Evolutionary conservation across 2,888 invertebrate genomes (phyloP).

Genomic region (Clanis bilineata): DNA sequence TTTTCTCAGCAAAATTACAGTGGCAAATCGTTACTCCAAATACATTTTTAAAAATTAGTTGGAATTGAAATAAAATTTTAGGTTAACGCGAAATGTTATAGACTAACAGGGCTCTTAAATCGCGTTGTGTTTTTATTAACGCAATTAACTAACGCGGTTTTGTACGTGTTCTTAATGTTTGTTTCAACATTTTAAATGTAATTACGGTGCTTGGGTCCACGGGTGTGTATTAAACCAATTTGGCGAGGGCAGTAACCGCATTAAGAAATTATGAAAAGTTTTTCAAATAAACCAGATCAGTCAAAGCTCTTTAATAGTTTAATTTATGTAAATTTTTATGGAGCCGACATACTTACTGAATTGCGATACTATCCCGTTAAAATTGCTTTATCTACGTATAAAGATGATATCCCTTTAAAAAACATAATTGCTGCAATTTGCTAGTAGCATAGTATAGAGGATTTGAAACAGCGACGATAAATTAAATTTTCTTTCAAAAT

Average conservation of each 20-base stretch:
- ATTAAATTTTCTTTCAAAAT: no score
- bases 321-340: no score
- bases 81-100: neutral
- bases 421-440: no score
- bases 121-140: neutral
- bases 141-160: neutral
- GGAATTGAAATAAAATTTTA: neutral
- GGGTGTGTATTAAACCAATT: neutral
- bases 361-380: no score
- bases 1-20: neutral
- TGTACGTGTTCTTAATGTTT: neutral
- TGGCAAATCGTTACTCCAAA: neutral
- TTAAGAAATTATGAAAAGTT: neutral
- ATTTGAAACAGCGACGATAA: no score
- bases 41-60: neutral
- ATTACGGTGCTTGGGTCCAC: neutral
- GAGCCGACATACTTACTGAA: no score
- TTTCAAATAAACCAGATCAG: no score
- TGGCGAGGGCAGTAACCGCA: neutral
- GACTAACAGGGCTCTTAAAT: neutral
- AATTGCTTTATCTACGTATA: no score
- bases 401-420: no score
- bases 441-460: no score
- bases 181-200: slow-evolving; percentile 2
- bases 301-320: no score